Percentiles rank a stretch among this genome's conserved stretches.
Conservation (phyloP, 2,797 vertebrate genomes). For the Hippoglossus hippoglossus region DNA sequence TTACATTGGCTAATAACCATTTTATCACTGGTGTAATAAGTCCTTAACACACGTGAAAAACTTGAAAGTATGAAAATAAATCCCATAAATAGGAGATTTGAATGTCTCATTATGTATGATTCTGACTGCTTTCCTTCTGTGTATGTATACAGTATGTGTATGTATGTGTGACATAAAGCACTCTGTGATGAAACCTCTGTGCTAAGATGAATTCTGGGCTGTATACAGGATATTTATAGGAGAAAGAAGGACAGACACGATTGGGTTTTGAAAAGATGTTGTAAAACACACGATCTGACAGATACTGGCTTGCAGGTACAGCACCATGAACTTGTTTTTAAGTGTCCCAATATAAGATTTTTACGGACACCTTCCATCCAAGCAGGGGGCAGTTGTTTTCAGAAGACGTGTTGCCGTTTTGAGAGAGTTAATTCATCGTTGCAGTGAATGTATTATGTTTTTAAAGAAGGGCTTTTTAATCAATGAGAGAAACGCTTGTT, state of each 20-base stretch:
- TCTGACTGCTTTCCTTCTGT: no score
- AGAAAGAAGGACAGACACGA: not conserved
- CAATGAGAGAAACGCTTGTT: slow-evolving; percentile 36
- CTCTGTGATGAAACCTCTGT: no score
- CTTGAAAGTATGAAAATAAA: no score
- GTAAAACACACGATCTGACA: not conserved
- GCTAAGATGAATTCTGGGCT: not conserved
- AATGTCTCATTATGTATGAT: no score
- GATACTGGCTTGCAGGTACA: not conserved
- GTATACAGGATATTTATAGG: not conserved
- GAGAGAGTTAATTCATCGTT: slow-evolving; percentile 19
- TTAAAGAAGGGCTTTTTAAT: slow-evolving; percentile 30
- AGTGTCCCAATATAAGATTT: not conserved
- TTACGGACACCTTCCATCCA: slow-evolving; percentile 9
- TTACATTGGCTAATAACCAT: not conserved
- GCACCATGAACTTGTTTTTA: not conserved
- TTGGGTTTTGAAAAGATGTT: not conserved
- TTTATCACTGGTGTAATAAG: not conserved
- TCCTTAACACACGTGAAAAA: no score
- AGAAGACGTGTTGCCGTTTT: slow-evolving; percentile 7
- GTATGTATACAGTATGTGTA: no score
- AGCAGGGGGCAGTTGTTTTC: slow-evolving; percentile 10
- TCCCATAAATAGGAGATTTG: no score
- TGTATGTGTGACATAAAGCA: no score
- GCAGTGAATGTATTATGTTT: slow-evolving; percentile 34